Percentiles rank a stretch among this genome's conserved stretches.
Conservation (phyloP, 2,113 vertebrate genomes). For the Hystrix brachyura region DNA sequence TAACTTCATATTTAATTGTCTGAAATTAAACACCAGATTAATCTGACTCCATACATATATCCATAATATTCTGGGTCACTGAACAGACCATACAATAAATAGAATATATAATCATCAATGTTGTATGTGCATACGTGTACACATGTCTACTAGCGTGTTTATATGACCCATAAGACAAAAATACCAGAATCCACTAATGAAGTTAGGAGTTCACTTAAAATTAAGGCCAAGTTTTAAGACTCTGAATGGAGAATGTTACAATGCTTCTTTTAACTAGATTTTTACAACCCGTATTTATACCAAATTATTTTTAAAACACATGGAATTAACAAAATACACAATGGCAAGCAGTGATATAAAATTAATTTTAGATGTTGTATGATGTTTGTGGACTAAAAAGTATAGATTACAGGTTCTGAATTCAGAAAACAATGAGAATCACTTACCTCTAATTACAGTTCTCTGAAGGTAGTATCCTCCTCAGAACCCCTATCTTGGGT, state of each 20-base stretch:
- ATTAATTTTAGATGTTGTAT: conserved; percentile 72
- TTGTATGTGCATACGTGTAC: background rate
- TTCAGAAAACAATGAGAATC: conserved; percentile 82
- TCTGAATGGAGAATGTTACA: conserved; percentile 51
- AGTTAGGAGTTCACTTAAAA: conserved; percentile 39
- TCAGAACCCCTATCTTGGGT: conserved; percentile 91
- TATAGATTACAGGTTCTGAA: background rate
- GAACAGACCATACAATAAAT: conserved; percentile 27
- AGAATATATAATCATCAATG: conserved; percentile 23
- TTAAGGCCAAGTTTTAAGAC: conserved; percentile 18
- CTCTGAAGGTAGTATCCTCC: conserved; percentile 91
- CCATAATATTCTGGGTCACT: background rate
- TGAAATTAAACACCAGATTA: conserved; percentile 51
- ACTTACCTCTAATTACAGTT: conserved; percentile 91
- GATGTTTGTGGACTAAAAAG: conserved; percentile 62
- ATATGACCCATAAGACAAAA: background rate
- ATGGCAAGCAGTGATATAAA: conserved; percentile 86
- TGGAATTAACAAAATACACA: conserved; percentile 78
- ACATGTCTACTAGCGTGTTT: background rate
- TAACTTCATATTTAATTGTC: conserved; percentile 22
- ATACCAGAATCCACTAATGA: conserved; percentile 26
- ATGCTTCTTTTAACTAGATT: conserved; percentile 54
- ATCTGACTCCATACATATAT: background rate
- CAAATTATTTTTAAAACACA: conserved; percentile 66
- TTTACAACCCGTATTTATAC: conserved; percentile 48